These are phyloP conservation scores for Cercopithecus mitis DNA, from an alignment of 2,797 vertebrate genomes.

Conservation along the genomic window DNA sequence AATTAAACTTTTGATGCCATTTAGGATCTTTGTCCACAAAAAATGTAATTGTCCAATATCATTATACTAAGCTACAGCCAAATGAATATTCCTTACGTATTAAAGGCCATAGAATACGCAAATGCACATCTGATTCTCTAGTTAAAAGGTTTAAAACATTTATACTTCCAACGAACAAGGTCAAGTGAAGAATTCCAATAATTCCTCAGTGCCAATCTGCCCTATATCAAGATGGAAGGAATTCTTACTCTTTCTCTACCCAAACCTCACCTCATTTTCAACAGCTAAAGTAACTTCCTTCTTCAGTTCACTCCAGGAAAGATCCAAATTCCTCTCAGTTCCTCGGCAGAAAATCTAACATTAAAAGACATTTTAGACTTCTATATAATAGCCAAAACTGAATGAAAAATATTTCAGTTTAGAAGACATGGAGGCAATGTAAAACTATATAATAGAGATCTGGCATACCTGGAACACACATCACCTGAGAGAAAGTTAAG, in stretches of 20 bases:
- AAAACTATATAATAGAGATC: neutral
- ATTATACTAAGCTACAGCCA: neutral
- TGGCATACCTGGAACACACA: too few species aligned
- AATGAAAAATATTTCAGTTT: neutral
- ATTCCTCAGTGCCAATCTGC: neutral
- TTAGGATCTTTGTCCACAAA: neutral
- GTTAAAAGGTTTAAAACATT: neutral
- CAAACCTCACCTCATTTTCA: slow-evolving; percentile 90
- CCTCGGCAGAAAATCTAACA: slow-evolving; percentile 93
- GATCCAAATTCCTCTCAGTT: slow-evolving; percentile 86
- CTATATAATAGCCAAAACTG: neutral
- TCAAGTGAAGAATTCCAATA: neutral
- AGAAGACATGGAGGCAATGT: neutral
- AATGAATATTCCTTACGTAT: neutral
- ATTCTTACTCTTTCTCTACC: neutral
- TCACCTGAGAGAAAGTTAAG: neutral
- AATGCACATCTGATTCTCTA: neutral
- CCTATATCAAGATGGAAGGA: neutral
- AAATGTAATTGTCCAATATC: neutral
- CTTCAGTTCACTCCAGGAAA: slow-evolving; percentile 92
- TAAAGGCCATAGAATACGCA: neutral
- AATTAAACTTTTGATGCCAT: neutral
- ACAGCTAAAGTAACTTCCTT: slow-evolving; percentile 94
- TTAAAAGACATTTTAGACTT: slow-evolving; percentile 34
- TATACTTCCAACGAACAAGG: neutral